These are phyloP conservation scores for Pherbina coryleti DNA, from an alignment of 2,888 invertebrate genomes.

Conservation along the genomic window DNA sequence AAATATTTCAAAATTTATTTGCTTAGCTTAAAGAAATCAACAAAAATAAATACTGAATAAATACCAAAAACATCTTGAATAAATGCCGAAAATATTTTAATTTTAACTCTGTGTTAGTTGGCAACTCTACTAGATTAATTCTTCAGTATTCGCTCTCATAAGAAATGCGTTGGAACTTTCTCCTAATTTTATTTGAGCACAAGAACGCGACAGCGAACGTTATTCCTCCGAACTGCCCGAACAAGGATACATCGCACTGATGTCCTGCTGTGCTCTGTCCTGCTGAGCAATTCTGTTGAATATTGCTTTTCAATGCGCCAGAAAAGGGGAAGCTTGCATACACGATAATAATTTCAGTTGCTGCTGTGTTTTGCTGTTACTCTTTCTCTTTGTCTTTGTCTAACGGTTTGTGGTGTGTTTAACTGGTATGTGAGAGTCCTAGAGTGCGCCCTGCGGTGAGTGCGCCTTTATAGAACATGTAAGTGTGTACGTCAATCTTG, in stretches of 20 bases:
- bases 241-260: constrained; percentile 9
- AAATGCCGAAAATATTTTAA: background rate
- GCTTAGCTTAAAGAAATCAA: too few species aligned
- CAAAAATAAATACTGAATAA: too few species aligned
- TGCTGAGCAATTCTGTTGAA: constrained; percentile 38
- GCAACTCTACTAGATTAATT: background rate
- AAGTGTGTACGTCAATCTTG: constrained; percentile 50
- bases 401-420: constrained; percentile 7
- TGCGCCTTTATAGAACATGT: constrained; percentile 40
- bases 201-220: background rate
- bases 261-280: background rate
- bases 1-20: too few species aligned
- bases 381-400: constrained; percentile 34
- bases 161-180: background rate
- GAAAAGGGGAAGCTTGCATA: constrained; percentile 26
- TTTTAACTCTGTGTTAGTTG: background rate
- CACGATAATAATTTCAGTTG: background rate
- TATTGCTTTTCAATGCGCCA: constrained; percentile 12
- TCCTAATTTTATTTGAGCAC: background rate
- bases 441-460: background rate
- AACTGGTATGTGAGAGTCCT: background rate
- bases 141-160: background rate
- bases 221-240: background rate
- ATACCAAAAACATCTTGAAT: background rate
- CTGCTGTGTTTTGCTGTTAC: constrained; percentile 31